Base-by-base conservation (phyloP, 2,797 vertebrate genomes). In the Ctenosaura bakeri region DNA sequence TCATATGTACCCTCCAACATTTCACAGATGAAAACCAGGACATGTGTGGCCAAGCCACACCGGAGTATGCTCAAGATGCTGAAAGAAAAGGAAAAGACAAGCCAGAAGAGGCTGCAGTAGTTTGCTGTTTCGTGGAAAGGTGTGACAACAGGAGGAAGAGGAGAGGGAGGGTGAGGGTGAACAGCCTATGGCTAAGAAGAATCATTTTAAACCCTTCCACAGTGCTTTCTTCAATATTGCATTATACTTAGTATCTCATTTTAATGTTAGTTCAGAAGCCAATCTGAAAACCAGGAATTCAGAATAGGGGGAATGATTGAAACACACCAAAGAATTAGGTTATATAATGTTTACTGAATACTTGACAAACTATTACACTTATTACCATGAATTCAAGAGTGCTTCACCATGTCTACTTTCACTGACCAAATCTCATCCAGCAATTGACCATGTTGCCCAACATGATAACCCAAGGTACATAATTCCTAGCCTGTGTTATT, bases 241-340 rank as follows among this genome's bases (percentile, higher is more conserved):
- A 73, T 62, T 59, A 14, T 50, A 69, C 8, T 73, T 74, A 20
- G 32, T 29, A 7, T 18, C 56, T 50, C 50, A 74, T 86, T 85
- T 86, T 86, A 74, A 86, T 86, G 50, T 85, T 69, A 52, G 7
- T 85, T 85, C 7, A 42, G 64, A 64, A 69, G 42, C 42, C 18
- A 69, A 20, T 52, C 42, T 85, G 62, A 76, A 76, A 32, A 59
- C n/a, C 32, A 81, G 54, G 16, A 35, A 35, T 82, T 22, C 59
- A n/a, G 54, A 59, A 18, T 32, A 82, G n/a, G 22, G 24, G 46
- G 24, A n/a, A 79, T 46, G 29, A 62, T 24, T 22, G 5, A n/a
- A 32, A 81, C 56, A 18, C n/a, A 14, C 52, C n/a, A 32, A 18
- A 54, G 24, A 29, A 16, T 18, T n/a, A 24, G 32, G 18, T 35